Evolutionary conservation across 1,140 invertebrate species (phyloP).

Genomic region (Phenacoccus solenopsis): DNA sequence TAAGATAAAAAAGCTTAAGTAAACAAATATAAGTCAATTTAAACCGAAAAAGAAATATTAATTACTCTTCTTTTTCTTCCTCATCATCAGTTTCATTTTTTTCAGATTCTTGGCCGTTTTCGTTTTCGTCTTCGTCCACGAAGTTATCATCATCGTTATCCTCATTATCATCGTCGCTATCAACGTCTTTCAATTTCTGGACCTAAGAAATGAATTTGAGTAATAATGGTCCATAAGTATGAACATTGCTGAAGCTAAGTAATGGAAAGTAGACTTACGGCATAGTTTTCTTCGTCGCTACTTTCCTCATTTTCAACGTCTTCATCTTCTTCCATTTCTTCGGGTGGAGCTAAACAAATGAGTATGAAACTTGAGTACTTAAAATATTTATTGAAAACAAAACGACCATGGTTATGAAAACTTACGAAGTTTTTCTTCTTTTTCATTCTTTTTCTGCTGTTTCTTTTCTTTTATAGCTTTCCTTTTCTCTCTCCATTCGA

Average conservation of each 20-base stretch:
- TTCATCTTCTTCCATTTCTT: background rate
- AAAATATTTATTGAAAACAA: too few species aligned
- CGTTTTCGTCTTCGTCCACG: background rate
- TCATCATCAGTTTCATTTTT: background rate
- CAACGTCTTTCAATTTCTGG: background rate
- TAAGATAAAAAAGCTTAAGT: constrained; percentile 39
- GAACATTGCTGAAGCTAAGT: background rate
- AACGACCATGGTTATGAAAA: too few species aligned
- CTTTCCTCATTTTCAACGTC: background rate
- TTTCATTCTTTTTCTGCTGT: constrained; percentile 20
- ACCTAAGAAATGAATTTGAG: background rate
- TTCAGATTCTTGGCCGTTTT: background rate
- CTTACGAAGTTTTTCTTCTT: background rate
- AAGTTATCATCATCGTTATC: background rate
- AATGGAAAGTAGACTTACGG: background rate
- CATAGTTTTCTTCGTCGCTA: background rate
- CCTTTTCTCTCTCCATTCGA: constrained; percentile 25
- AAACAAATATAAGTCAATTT: background rate
- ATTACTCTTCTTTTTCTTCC: background rate
- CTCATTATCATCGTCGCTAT: background rate
- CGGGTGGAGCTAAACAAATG: background rate
- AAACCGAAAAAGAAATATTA: background rate
- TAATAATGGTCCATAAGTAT: background rate
- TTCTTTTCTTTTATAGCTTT: constrained; percentile 28
- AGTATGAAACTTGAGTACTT: too few species aligned